Percentiles rank a stretch among this genome's conserved stretches.
phyloP scores from a whole-genome alignment of 2,797 vertebrate species.

The Coluber constrictor region DNA sequence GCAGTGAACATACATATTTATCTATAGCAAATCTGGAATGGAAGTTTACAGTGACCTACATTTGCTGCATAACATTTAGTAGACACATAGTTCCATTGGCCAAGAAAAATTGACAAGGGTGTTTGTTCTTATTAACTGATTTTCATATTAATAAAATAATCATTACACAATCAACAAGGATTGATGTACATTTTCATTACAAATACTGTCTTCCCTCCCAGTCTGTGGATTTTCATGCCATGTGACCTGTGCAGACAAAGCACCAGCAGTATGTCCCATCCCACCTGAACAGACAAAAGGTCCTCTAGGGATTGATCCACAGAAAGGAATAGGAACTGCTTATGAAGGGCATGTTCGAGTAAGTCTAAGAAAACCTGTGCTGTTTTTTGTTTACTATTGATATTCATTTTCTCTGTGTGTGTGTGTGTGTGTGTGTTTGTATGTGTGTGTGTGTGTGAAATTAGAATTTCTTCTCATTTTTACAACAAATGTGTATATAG shows the following conservation, averaged over 20 bases:
- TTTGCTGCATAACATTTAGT: background rate
- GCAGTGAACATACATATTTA: background rate
- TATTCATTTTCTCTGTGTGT: background rate
- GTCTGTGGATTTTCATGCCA: constrained; percentile 98
- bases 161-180: background rate
- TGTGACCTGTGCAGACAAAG: constrained; percentile 97
- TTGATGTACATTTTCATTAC: constrained; percentile 25
- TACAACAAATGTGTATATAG: background rate
- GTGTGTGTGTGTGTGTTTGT: background rate
- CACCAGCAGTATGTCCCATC: constrained; percentile 91
- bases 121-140: background rate
- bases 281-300: constrained; percentile 95
- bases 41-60: background rate
- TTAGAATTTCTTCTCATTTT: background rate
- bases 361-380: constrained; percentile 59
- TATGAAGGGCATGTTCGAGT: constrained; percentile 95
- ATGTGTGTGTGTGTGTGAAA: background rate
- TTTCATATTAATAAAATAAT: background rate
- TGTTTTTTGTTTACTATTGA: background rate
- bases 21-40: background rate
- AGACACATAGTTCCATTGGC: background rate
- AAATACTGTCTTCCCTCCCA: constrained; percentile 58
- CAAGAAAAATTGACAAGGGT: background rate
- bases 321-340: constrained; percentile 94
- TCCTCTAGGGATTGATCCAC: constrained; percentile 93